These are phyloP conservation scores for Polypterus senegalus DNA, from an alignment of 2,113 vertebrate species.

Conservation along the genomic window DNA sequence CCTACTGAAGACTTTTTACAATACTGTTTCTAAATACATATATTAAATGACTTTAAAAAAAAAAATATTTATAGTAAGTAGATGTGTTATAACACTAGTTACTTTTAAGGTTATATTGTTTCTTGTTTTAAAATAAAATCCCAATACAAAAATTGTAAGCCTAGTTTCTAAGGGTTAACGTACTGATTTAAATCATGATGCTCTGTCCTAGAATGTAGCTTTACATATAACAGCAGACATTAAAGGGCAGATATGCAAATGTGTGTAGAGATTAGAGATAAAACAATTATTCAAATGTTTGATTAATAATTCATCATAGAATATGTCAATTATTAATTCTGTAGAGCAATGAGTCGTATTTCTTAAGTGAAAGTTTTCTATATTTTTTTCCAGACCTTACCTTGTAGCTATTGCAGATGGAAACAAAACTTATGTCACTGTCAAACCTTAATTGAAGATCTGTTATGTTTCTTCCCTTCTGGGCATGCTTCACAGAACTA, in stretches of 20 bases:
- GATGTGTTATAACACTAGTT: too few relatives aligned
- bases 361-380: conserved; percentile 49
- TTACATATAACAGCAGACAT: conserved; percentile 71
- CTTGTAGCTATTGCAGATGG: neutral
- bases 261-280: conserved; percentile 88
- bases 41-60: too few relatives aligned
- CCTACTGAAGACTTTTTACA: too few relatives aligned
- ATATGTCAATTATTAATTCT: conserved; percentile 92
- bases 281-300: conserved; percentile 89
- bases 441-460: conserved; percentile 22
- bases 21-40: too few relatives aligned
- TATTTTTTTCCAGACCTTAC: conserved; percentile 55
- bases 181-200: conserved; percentile 37
- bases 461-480: conserved; percentile 17
- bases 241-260: conserved; percentile 85
- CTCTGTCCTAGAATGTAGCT: conserved; percentile 68
- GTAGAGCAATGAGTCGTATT: conserved; percentile 68
- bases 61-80: too few relatives aligned
- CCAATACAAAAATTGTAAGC: too few relatives aligned
- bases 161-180: conserved; percentile 20
- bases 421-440: conserved; percentile 8
- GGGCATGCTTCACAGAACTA: conserved; percentile 14
- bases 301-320: conserved; percentile 95
- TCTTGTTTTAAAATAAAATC: too few relatives aligned
- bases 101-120: too few relatives aligned